Conservation (phyloP, 2,797 vertebrate genomes). For the Hydrolagus colliei region DNA sequence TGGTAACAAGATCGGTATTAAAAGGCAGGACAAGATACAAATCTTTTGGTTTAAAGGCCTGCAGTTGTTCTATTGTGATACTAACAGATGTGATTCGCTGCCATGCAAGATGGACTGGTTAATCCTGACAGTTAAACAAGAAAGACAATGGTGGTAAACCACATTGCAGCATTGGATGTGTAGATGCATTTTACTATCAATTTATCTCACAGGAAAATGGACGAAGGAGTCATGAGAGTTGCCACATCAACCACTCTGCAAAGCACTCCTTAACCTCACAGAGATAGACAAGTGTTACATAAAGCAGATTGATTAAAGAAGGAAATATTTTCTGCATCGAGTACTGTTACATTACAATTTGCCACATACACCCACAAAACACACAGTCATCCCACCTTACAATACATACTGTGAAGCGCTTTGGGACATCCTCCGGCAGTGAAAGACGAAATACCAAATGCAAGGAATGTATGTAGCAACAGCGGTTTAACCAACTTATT, state of each 20-base stretch:
- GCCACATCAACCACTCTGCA: conserved; percentile 4
- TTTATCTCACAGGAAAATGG: conserved; percentile 19
- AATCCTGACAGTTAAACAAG: background rate
- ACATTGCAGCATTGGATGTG: background rate
- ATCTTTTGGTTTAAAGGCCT: background rate
- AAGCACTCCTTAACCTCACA: background rate
- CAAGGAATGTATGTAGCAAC: too few species aligned
- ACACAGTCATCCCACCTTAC: too few species aligned
- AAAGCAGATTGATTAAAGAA: background rate
- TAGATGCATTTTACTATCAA: background rate
- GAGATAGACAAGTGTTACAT: background rate
- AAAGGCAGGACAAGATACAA: background rate
- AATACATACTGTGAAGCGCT: too few species aligned
- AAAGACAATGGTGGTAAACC: background rate
- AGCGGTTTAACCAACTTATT: too few species aligned
- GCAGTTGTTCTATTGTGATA: conserved; percentile 18
- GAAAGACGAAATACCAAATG: too few species aligned
- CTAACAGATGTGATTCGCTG: conserved; percentile 8
- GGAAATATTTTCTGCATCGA: background rate
- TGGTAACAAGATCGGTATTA: background rate
- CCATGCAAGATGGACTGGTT: background rate
- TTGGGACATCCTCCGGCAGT: too few species aligned
- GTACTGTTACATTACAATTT: background rate
- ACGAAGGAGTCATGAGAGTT: background rate
- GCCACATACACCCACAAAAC: background rate